Percentiles rank a stretch among this genome's conserved stretches.
These are phyloP conservation scores for Acinonyx jubatus DNA, from an alignment of 2,113 vertebrate genomes.

Conservation along the genomic window DNA sequence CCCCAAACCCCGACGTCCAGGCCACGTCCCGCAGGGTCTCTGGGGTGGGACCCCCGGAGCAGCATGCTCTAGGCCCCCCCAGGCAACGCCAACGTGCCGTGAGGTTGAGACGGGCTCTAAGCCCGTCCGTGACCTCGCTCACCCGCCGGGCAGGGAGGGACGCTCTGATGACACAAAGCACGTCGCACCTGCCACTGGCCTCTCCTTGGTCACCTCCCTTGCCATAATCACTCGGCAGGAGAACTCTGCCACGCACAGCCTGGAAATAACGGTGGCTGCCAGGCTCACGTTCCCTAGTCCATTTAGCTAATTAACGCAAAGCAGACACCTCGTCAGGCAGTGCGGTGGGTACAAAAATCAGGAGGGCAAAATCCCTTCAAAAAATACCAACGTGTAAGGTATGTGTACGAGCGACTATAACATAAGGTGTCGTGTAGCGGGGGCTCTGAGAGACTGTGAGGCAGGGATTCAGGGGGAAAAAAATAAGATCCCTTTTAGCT, in stretches of 20 bases:
- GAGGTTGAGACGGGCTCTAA: neutral
- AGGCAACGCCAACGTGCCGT: neutral
- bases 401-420: neutral
- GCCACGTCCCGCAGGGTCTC: neutral
- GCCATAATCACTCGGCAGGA: neutral
- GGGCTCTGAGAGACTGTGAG: neutral
- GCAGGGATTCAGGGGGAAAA: neutral
- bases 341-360: neutral
- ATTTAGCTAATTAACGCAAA: neutral
- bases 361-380: neutral
- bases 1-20: neutral
- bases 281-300: neutral
- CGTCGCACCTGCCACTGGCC: neutral
- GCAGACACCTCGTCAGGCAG: neutral
- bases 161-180: neutral
- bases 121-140: accelerated
- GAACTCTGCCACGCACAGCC: neutral
- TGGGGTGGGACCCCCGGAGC: no score
- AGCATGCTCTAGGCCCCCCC: neutral
- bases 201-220: neutral
- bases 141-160: neutral
- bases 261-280: neutral
- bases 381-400: neutral
- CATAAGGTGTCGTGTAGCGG: neutral
- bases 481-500: neutral